Conservation (phyloP, 2,113 vertebrate species). For the Oxyura jamaicensis region DNA sequence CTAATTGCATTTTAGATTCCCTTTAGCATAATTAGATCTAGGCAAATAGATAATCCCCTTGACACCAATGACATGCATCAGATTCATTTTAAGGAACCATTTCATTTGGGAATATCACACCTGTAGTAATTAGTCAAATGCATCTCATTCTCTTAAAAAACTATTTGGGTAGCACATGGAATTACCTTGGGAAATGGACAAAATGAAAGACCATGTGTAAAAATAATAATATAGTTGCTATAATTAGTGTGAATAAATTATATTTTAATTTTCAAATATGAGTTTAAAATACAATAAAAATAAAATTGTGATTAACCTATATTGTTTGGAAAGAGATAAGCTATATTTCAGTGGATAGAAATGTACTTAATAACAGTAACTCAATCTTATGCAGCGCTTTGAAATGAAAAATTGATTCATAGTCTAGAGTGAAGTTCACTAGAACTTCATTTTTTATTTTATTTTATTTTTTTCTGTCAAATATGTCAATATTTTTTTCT, state of each 20-base stretch:
- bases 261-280: background rate
- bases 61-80: background rate
- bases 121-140: slow-evolving; percentile 34
- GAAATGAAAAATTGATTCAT: background rate
- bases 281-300: background rate
- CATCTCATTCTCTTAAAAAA: background rate
- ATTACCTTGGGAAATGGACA: slow-evolving; percentile 18
- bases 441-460: background rate
- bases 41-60: slow-evolving; percentile 53
- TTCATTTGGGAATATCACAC: slow-evolving; percentile 33
- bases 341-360: background rate
- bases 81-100: background rate
- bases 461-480: no score
- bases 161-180: background rate
- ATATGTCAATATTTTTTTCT: background rate
- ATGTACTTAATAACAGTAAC: background rate
- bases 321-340: background rate
- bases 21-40: slow-evolving; percentile 50
- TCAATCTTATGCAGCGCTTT: background rate
- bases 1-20: slow-evolving; percentile 37
- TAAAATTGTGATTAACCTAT: background rate
- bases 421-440: background rate
- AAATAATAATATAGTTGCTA: background rate
- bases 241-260: background rate
- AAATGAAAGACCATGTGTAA: slow-evolving; percentile 3